Conservation (phyloP, 2,113 vertebrate genomes). For the Crotophaga sulcirostris region DNA sequence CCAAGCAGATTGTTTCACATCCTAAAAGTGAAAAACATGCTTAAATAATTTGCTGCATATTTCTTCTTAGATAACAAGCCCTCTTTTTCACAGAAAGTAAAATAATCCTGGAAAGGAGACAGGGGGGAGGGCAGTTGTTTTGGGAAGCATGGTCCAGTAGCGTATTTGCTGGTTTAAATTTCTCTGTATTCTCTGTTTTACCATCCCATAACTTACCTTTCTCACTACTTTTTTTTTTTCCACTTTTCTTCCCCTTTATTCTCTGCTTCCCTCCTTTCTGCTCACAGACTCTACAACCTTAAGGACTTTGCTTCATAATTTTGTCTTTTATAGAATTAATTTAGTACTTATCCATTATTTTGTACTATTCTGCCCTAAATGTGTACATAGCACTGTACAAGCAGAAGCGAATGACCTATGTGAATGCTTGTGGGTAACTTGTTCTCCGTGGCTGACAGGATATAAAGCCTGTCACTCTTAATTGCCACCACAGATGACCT, state of each 20-base stretch:
- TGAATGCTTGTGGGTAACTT: neutral
- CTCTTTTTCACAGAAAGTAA: neutral
- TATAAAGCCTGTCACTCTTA: conserved; percentile 21
- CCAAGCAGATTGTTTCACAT: neutral
- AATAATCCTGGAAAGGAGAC: neutral
- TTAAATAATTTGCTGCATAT: neutral
- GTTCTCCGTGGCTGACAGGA: neutral
- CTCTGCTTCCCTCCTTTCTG: neutral
- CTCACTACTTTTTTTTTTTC: neutral
- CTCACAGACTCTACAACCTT: neutral
- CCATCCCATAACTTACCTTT: neutral
- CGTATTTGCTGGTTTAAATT: neutral
- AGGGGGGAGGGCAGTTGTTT: neutral
- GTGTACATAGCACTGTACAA: neutral
- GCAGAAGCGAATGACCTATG: neutral
- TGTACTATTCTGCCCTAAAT: neutral
- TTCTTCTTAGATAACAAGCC: neutral
- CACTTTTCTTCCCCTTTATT: neutral
- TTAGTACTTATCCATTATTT: neutral
- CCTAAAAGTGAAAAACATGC: neutral
- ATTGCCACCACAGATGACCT: conserved; percentile 20
- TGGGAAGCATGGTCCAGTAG: neutral
- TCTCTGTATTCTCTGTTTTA: neutral
- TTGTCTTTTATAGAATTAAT: neutral
- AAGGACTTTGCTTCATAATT: neutral